A percentile compares a stretch with the other conserved stretches of the same genome.
phyloP scores from a whole-genome alignment of 1,140 invertebrate species.

The Drosophila gunungcola region DNA sequence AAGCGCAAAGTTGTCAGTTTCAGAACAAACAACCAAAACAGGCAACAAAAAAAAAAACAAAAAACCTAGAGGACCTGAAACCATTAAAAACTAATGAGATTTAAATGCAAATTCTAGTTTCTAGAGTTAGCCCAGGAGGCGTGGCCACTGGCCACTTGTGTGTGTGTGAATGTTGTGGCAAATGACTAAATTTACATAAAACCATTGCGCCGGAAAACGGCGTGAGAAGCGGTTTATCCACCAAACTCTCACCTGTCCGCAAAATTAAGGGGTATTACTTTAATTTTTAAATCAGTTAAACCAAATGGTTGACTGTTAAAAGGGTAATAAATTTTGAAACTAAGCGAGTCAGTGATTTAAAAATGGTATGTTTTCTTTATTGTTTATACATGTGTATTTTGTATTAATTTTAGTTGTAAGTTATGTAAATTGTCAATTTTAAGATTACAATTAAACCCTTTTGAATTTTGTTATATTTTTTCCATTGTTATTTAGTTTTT shows the following conservation, averaged over 20 bases:
- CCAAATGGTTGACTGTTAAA: neutral
- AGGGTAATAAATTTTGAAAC: too few relatives aligned
- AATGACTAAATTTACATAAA: conserved; percentile 81
- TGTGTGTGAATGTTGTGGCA: conserved; percentile 58
- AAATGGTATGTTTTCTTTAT: too few relatives aligned
- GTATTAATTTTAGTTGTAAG: neutral
- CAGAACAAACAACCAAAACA: conserved; percentile 45
- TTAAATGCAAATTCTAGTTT: conserved; percentile 77
- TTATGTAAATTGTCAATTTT: too few relatives aligned
- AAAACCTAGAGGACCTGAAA: conserved; percentile 64
- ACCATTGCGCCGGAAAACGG: conserved; percentile 39
- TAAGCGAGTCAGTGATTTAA: neutral
- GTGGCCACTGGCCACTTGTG: conserved; percentile 18
- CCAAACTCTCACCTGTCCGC: conserved; percentile 21
- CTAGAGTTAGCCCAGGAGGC: conserved; percentile 23
- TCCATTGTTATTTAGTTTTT: too few relatives aligned
- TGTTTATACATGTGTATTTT: too few relatives aligned
- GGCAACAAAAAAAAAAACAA: conserved; percentile 15
- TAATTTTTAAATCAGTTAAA: neutral
- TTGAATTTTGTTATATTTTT: too few relatives aligned
- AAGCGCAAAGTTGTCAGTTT: conserved; percentile 47
- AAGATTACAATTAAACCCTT: too few relatives aligned
- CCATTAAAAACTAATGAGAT: conserved; percentile 83
- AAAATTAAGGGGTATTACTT: conserved; percentile 22
- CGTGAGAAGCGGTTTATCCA: conserved; percentile 35